A percentile compares a stretch with the other conserved stretches of the same genome.
Evolutionary conservation across 1,140 invertebrate genomes (phyloP).

Genomic region (Colletes gigas): DNA sequence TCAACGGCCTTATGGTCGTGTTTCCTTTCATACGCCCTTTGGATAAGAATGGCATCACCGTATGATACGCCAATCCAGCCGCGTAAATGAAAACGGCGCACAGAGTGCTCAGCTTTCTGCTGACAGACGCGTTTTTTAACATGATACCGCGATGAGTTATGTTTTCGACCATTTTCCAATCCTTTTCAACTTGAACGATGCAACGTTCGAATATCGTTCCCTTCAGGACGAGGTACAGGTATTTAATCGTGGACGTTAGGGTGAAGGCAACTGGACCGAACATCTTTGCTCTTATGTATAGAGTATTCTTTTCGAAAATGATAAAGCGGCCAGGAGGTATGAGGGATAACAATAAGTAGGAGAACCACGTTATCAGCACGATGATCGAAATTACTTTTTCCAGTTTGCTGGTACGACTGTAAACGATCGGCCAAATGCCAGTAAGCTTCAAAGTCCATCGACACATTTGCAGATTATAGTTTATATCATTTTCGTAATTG

Average conservation of each 20-base stretch:
- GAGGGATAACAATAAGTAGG: conserved; percentile 32
- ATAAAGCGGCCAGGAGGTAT: conserved; percentile 32
- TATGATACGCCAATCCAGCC: conserved; percentile 55
- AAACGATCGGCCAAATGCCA: conserved; percentile 60
- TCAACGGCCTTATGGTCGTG: conserved; percentile 23
- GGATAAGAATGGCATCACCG: conserved; percentile 45
- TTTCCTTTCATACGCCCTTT: conserved; percentile 22
- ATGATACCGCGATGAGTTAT: conserved; percentile 36
- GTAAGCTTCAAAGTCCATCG: conserved; percentile 61
- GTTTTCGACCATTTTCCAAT: conserved; percentile 56
- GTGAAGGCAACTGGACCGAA: conserved; percentile 59
- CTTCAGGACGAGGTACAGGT: conserved; percentile 29
- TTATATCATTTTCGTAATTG: conserved; percentile 34
- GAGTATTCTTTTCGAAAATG: conserved; percentile 1
- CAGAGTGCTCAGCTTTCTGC: conserved; percentile 41
- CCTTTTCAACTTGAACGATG: conserved; percentile 47
- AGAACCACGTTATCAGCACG: conserved; percentile 13
- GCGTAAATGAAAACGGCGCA: conserved; percentile 52
- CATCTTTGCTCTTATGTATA: conserved; percentile 21
- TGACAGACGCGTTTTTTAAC: conserved; percentile 42
- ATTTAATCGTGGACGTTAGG: conserved; percentile 56
- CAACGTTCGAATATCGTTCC: conserved; percentile 30
- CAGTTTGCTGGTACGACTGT: not conserved
- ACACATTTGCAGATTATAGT: conserved; percentile 52
- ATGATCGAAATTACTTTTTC: conserved; percentile 12